Base-by-base conservation (phyloP, 2,888 invertebrate genomes). In the Drosophila hawaiiensis region DNA sequence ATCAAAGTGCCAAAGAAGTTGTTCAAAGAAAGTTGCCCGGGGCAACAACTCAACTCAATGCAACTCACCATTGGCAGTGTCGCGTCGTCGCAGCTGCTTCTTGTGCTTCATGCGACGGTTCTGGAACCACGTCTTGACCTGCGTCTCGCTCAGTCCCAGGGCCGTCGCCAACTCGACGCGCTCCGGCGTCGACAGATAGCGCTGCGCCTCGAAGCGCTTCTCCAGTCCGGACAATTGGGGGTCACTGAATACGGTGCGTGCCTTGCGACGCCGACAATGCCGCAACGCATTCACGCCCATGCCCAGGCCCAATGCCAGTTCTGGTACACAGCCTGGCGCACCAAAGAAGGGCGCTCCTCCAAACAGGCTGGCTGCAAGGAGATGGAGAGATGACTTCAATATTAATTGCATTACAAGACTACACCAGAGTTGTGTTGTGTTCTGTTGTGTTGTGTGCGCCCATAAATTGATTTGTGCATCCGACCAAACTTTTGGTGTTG, bases 61-160 rank as follows among this genome's bases (percentile, higher is more conserved):
- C 60, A 37, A 84, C 92, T 91, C 79, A 93, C 93, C 93, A 87
- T 92, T 93, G 76, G 91, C 90, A 60, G 92, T 90, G 70, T 93
- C 93, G 58, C 93, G 84, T 64, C 93, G 83, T 49, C 93, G 79
- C 93, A 98, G 94, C 91, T 98, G 97, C 91, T 98, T 98, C 95
- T 98, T 98, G 93, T 98, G 98, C 92, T 98, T 98, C 99, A 99
- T 99, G 84, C 99, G 94, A 33, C 99, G 94, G 94, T 99, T 99
- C 94, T 99, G 99, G 94, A 99, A 99, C 99, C 99, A 99, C 73
- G 99, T 99, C 94, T 99, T 99, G 78, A 99, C 98, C 95, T 99
- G 96, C 0, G 99, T 99, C 94, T 99, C 99, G 19, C 98, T 98
- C 25, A 99, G 95, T 92, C 97, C 98, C 58, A 99, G 95, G 0